Evolutionary conservation across 2,113 vertebrate genomes (phyloP), one percentile per base, ranked within the genome.

Genomic region (Coracopsis vasa): DNA sequence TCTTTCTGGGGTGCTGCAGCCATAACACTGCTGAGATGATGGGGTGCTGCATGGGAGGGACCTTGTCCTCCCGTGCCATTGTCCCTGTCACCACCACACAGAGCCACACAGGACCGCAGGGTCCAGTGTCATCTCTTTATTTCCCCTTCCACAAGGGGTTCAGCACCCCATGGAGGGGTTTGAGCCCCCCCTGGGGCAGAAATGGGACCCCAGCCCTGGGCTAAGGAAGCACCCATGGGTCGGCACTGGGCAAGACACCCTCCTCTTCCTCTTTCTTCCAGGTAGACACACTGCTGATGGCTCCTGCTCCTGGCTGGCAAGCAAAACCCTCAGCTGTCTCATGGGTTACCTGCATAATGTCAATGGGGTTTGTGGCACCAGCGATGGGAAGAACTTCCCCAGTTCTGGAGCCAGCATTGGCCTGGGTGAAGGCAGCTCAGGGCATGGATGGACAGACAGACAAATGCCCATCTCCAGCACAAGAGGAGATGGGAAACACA

Each of bases 361-460:
- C 5, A 0, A 11, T 0, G 2, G 47, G 16, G 11, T 28, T 6
- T 9, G 20, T 7, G 35, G 53, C 44, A 31, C 42, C 25, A 47
- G 23, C 0, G 0, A 1, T 0, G 7, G 7, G 9, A 51, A 44
- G 17, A 16, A 25, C 0, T 0, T 11, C 58, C 58, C n/a, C 53
- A 4, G 3, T 2, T 10, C 41, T 8, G 19, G 29, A 16, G 65
- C 25, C n/a, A 58, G 6, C 35, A 29, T 7, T 1, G 50, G 13
- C 58, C 4, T 1, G 5, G 75, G 53, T 0, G 0, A 58, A 86
- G 81, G 86, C 92, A 88, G 86, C 78, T 62, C 10, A 28, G 72
- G n/a, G 45, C 37, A 1, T 1, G 3, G 78, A 44, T 5, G 1
- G 8, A 33, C 48, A 2, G 39, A 56, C 37, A 3, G 19, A 54